Base-by-base conservation (phyloP, 2,797 vertebrate genomes). In the Lutjanus argentimaculatus region DNA sequence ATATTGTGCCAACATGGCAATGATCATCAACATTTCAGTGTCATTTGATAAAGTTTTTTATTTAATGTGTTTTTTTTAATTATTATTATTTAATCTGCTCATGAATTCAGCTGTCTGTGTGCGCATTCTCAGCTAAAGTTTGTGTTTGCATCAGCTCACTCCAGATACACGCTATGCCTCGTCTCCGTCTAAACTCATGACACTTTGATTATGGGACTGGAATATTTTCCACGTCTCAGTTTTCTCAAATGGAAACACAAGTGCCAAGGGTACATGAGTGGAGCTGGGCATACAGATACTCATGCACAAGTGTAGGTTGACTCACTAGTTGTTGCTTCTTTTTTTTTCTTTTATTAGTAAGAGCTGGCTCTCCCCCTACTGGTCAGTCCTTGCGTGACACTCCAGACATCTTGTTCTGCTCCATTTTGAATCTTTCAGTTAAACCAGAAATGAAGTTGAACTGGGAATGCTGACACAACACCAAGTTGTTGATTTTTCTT, bases 341-440 rank as follows among this genome's bases (percentile, higher is more conserved):
- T 42, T 36, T 62, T 56, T 30, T 7, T 67, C 46, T 55, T 64
- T 52, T 68, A 67, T 36, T 49, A 56, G 13, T 78, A 85, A 91
- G 90, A 90, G 86, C 89, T 93, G 91, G 90, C 83, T 93, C 93
- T 87, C 87, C 91, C 89, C 82, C 89, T 89, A 86, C 82, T 92
- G 88, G 89, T 88, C 83, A 89, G 85, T 86, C 77, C 56, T 66
- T 84, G 83, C 62, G 36, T 68, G 64, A 87, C 89, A 90, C 86
- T 86, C 83, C 69, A 88, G 75, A 85, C 84, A 86, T 84, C 62
- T 76, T 79, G 66, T 75, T 83, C 67, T 71, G 77, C 85, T 89
- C 83, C 86, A 83, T 92, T 90, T 90, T 91, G 51, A 90, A 82
- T 90, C 58, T 75, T 87, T 52, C 30, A 75, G 63, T 86, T 86